phyloP scores from a whole-genome alignment of 2,888 invertebrate species.

The Macrosoma leucophasiata region DNA sequence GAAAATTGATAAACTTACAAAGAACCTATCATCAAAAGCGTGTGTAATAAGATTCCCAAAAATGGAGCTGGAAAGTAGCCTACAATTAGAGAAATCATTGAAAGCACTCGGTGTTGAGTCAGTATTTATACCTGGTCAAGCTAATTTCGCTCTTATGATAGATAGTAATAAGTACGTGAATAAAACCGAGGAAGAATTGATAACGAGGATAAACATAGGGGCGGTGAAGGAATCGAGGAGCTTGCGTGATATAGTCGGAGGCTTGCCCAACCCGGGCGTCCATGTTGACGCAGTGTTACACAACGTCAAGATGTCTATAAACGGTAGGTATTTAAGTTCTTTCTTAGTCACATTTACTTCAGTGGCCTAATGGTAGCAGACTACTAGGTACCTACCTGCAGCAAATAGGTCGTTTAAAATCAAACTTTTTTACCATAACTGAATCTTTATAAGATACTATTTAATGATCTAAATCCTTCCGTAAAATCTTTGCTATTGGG shows the following conservation, averaged over 20 bases:
- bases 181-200: conserved; percentile 39
- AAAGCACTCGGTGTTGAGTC: conserved; percentile 75
- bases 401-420: too few species aligned
- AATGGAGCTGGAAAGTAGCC: conserved; percentile 79
- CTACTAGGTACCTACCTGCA: too few species aligned
- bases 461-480: too few species aligned
- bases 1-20: conserved; percentile 66
- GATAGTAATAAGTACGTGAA: conserved; percentile 33
- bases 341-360: conserved; percentile 1
- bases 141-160: conserved; percentile 81
- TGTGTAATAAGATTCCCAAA: conserved; percentile 80
- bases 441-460: too few species aligned
- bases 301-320: conserved; percentile 79
- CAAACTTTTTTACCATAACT: too few species aligned
- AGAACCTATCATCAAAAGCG: conserved; percentile 53
- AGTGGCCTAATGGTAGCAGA: too few species aligned
- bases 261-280: conserved; percentile 75
- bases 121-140: conserved; percentile 76
- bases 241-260: conserved; percentile 37
- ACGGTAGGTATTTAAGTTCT: conserved; percentile 42
- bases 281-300: conserved; percentile 79
- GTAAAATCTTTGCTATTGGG: too few species aligned
- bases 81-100: conserved; percentile 73
- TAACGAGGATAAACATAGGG: conserved; percentile 34
- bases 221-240: conserved; percentile 27